Evolutionary conservation across 2,113 vertebrate genomes (phyloP).

Genomic region (Crocuta crocuta): DNA sequence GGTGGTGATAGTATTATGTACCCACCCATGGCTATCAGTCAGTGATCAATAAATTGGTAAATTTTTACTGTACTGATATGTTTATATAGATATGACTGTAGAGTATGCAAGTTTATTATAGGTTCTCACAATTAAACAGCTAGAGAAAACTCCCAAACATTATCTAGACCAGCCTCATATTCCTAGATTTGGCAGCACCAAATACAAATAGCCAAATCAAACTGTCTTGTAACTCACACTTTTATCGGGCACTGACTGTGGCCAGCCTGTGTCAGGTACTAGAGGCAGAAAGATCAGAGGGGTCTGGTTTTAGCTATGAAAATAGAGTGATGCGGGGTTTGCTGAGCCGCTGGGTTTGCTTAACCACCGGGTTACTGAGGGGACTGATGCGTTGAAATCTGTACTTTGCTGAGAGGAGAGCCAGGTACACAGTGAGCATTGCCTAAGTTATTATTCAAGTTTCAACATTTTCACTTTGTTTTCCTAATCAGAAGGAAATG

Average conservation of each 20-base stretch:
- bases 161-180: not conserved
- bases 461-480: constrained; percentile 8
- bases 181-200: not conserved
- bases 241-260: not conserved
- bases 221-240: not conserved
- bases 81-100: not conserved
- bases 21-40: not conserved
- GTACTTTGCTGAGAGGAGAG: not conserved
- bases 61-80: not conserved
- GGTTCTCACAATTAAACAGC: not conserved
- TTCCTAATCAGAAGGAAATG: constrained; percentile 25
- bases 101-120: not conserved
- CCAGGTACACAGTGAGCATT: not conserved
- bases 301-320: not conserved
- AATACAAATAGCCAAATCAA: not conserved
- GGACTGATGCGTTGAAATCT: not conserved
- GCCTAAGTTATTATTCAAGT: not conserved
- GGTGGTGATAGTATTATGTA: not conserved
- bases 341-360: not conserved
- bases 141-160: not conserved
- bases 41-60: constrained; percentile 15
- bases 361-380: not conserved
- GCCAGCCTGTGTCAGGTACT: not conserved
- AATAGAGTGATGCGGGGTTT: not conserved
- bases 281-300: not conserved